Evolutionary conservation across 2,113 vertebrate species (phyloP).

Genomic region (Alosa alosa): DNA sequence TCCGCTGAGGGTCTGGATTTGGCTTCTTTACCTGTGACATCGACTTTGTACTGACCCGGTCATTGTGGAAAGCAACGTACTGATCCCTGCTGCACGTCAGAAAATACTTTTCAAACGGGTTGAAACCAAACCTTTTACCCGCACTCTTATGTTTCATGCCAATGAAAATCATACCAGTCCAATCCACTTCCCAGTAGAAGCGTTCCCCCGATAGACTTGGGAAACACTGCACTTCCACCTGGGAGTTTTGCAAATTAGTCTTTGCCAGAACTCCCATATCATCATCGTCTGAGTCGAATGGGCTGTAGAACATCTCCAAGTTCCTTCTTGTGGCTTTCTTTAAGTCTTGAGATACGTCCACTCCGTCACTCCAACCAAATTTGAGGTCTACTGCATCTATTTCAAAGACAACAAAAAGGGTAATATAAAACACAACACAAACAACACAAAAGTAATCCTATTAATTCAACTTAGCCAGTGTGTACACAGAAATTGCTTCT

Average conservation of each 20-base stretch:
- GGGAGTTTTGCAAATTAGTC: no score
- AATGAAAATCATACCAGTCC: not conserved
- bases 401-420: not conserved
- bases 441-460: no score
- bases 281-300: no score
- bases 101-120: no score
- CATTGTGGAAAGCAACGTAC: no score
- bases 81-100: no score
- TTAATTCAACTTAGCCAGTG: no score
- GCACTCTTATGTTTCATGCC: not conserved
- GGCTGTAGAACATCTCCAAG: no score
- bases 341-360: no score
- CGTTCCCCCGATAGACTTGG: not conserved
- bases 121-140: not conserved
- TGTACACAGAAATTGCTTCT: not conserved
- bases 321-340: no score
- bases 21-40: not conserved
- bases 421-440: not conserved
- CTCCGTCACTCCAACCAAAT: no score
- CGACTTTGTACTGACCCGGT: not conserved
- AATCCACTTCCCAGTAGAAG: constrained; percentile 32
- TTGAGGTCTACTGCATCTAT: not conserved
- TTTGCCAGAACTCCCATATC: no score
- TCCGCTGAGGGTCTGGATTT: not conserved
- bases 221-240: not conserved